Conservation (phyloP, 2,888 invertebrate species). For the Dorcus parallelipipedus region DNA sequence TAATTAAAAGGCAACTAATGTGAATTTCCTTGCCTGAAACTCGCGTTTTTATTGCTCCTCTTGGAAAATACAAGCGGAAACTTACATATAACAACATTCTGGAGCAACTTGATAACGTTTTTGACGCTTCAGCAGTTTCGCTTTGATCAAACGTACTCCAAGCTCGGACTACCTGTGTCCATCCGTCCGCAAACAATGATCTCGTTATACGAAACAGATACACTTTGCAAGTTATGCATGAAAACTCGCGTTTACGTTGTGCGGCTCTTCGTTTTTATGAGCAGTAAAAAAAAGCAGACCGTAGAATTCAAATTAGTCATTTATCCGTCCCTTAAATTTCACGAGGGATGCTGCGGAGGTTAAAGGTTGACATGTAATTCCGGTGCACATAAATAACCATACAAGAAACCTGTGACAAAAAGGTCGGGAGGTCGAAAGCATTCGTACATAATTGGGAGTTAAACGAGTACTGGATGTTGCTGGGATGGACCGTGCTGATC, state of each 20-base stretch:
- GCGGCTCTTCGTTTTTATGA: background rate
- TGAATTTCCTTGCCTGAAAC: too few relatives aligned
- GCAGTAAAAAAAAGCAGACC: too few relatives aligned
- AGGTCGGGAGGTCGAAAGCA: background rate
- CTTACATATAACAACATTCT: background rate
- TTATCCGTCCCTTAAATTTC: constrained; percentile 1
- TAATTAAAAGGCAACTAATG: too few relatives aligned
- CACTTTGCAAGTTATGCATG: background rate
- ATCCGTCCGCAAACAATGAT: constrained; percentile 31
- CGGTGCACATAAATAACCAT: background rate
- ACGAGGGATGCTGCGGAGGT: constrained; percentile 16
- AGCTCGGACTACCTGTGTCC: constrained; percentile 27
- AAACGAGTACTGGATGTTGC: constrained; percentile 8
- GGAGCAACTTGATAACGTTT: constrained; percentile 15
- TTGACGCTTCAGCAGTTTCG: constrained; percentile 23
- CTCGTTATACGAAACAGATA: constrained; percentile 14
- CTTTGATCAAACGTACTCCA: constrained; percentile 31
- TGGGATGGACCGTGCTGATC: constrained; percentile 12
- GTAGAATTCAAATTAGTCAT: too few relatives aligned
- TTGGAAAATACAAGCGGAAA: background rate
- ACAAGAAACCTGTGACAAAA: constrained; percentile 2
- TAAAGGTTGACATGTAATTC: constrained; percentile 10
- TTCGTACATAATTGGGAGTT: constrained; percentile 3
- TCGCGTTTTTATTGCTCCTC: too few relatives aligned
- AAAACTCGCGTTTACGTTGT: too few relatives aligned